phyloP scores from a whole-genome alignment of 2,888 invertebrate genomes.

The Arge pagana region DNA sequence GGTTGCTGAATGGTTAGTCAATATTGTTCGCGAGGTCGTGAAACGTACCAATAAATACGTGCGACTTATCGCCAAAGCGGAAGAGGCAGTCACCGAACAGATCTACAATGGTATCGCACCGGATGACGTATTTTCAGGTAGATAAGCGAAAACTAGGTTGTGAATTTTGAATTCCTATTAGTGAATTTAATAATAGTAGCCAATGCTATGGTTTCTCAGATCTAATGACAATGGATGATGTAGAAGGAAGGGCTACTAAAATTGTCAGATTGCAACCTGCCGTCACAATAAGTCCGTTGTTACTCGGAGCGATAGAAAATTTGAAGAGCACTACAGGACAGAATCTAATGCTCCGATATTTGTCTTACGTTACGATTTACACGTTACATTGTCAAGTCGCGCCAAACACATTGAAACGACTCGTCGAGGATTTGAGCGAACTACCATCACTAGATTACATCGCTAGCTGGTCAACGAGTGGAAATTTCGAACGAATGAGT shows the following conservation, averaged over 20 bases:
- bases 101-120: slow-evolving; percentile 28
- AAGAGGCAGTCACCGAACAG: slow-evolving; percentile 37
- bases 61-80: slow-evolving; percentile 36
- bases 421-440: slow-evolving; percentile 59
- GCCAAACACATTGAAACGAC: slow-evolving; percentile 60
- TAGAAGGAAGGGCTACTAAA: slow-evolving; percentile 11
- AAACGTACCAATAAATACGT: slow-evolving; percentile 44
- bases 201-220: slow-evolving; percentile 22
- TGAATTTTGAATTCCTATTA: slow-evolving; percentile 5
- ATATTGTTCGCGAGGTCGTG: slow-evolving; percentile 36
- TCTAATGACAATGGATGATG: slow-evolving; percentile 28
- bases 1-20: slow-evolving; percentile 44
- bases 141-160: neutral
- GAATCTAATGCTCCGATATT: slow-evolving; percentile 30
- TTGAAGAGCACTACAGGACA: slow-evolving; percentile 49
- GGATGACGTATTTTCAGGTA: slow-evolving; percentile 40
- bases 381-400: slow-evolving; percentile 67
- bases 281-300: slow-evolving; percentile 43
- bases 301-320: slow-evolving; percentile 54
- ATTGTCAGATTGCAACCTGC: slow-evolving; percentile 32
- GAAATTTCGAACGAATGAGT: slow-evolving; percentile 33
- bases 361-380: slow-evolving; percentile 58
- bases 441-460: slow-evolving; percentile 60
- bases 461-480: slow-evolving; percentile 59
- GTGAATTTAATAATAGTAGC: neutral